Evolutionary conservation across 2,797 vertebrate genomes (phyloP), one percentile per base, ranked within the genome.

Genomic region (Coccyzus lansbergi): DNA sequence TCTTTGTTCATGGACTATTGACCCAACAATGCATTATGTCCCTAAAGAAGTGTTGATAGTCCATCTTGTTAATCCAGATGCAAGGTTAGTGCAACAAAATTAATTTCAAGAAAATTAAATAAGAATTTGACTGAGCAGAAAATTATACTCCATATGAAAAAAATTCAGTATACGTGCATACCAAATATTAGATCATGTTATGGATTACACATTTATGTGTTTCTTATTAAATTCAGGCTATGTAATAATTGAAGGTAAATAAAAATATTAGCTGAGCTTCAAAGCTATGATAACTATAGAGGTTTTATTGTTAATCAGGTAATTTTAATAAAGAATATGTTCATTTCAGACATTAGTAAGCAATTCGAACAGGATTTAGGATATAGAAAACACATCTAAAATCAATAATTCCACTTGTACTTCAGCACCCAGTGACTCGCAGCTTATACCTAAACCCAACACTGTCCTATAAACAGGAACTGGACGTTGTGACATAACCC

Each of bases 1-100:
- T 93, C 92, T 94, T 96, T 96, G 91, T 94, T 96, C 93, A 82
- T 21, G 65, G 86, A 60, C 92, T 96, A 97, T 97, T 97, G 95
- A 96, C 94, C 86, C 86, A 92, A 84, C 67, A 48, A 62, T 78
- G 83, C 72, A 83, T 94, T 95, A 95, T 56, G 70, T 93, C 94
- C 91, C 93, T 94, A 85, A 96, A 95, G 93, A 91, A 95, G 77
- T 40, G 89, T 36, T 72, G 89, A 87, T 94, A 95, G 90, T 95
- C 83, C 88, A 95, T 95, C 94, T 93, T 21, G 86, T 87, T 96
- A 94, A 97, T 96, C 96, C 93, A 95, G 85, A 63, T 80, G 55
- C 85, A 90, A 89, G 89, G 83, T 79, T 96, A 86, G 70, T 9
- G 17, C 70, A 33, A 9, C 8, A 72, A 48, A 48, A 48, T 48